Conservation (phyloP, 1,140 invertebrate species). For the Ooceraea biroi region DNA sequence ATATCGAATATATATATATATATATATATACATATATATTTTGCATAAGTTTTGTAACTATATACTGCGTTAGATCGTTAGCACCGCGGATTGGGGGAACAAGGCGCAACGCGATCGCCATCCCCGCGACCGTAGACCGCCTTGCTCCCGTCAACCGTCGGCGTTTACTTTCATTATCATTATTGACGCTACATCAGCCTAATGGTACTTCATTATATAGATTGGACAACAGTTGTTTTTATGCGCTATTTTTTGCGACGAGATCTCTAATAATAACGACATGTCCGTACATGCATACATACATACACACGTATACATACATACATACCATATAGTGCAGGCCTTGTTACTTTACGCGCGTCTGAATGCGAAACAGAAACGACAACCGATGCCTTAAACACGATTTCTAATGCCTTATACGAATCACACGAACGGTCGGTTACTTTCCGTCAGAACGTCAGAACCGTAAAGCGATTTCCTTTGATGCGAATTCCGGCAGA, state of each 20-base stretch:
- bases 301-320: too few species aligned
- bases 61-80: slow-evolving; percentile 26
- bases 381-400: slow-evolving; percentile 60
- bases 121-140: slow-evolving; percentile 21
- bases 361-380: slow-evolving; percentile 53
- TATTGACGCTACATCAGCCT: slow-evolving; percentile 6
- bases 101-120: background rate
- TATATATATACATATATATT: slow-evolving; percentile 35
- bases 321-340: slow-evolving; percentile 7
- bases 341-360: slow-evolving; percentile 58
- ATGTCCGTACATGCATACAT: too few species aligned
- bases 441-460: slow-evolving; percentile 17
- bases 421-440: slow-evolving; percentile 39
- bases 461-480: slow-evolving; percentile 8
- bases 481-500: slow-evolving; percentile 22
- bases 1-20: background rate
- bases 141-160: slow-evolving; percentile 8
- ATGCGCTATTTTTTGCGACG: slow-evolving; percentile 22
- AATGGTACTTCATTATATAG: slow-evolving; percentile 8
- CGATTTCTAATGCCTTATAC: slow-evolving; percentile 60
- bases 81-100: slow-evolving; percentile 3
- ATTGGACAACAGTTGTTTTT: slow-evolving; percentile 31
- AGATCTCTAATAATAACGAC: slow-evolving; percentile 24
- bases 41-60: slow-evolving; percentile 49
- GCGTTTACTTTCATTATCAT: slow-evolving; percentile 12